Evolutionary conservation across 2,113 vertebrate genomes (phyloP), one percentile per base, ranked within the genome.

Genomic region (Ellobius talpinus): DNA sequence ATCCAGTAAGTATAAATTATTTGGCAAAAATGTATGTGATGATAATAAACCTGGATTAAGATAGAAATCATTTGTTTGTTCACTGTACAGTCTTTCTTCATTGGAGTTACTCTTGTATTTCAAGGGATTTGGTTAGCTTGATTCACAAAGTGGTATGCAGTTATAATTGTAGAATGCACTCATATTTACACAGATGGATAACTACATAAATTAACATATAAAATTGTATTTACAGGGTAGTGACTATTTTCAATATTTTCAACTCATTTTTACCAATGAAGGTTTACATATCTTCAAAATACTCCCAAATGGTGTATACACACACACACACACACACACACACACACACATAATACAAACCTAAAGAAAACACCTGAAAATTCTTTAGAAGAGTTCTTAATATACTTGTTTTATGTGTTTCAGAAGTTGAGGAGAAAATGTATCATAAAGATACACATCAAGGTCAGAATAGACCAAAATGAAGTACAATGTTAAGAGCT

Each of bases 341-440:
- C 2, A 14, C 17, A 52, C 31, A 50, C 33, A 39, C 77, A 87
- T 55, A 96, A 52, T n/a, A 47, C 23, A 73, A 79, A 10, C 2
- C 45, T 42, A 36, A 82, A 89, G 21, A 45, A 47, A 66, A 36
- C 42, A 52, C 3, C 5, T 52, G 13, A 45, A n/a, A 68, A 58
- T 52, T 66, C 4, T 21, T 31, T 26, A 47, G 29, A 33, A 29
- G 19, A 73, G 26, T 45, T 90, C 76, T 89, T 94, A 87, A 84
- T 94, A 70, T 96, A 19, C 33, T 95, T 23, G 81, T 91, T 94
- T 94, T 86, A n/a, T 82, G 19, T 95, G 47, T 33, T 52, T 87
- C 42, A 89, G 24, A 90, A 90, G 6, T 77, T 93, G 47, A 81
- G 79, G 55, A 68, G 42, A 76, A 92, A 91, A 85, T 87, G 77